These are phyloP conservation scores for Acheta domesticus DNA, from an alignment of 2,888 invertebrate genomes.

Conservation along the genomic window DNA sequence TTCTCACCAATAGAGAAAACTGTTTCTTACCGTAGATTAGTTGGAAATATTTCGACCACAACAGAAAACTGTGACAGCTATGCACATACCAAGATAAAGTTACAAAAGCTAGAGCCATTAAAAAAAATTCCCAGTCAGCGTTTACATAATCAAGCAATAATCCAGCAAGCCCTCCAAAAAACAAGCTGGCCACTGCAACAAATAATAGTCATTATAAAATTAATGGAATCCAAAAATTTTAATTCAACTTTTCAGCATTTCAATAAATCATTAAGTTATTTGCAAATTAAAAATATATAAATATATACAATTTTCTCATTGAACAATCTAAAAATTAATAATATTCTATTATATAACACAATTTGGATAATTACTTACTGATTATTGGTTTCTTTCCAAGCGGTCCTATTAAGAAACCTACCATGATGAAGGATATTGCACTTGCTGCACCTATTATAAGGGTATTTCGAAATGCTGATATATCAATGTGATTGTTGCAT, in stretches of 20 bases:
- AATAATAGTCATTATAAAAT: too few species aligned
- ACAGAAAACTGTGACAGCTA: constrained; percentile 44
- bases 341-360: too few species aligned
- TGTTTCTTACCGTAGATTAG: constrained; percentile 44
- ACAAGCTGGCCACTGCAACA: not conserved
- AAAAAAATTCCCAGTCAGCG: constrained; percentile 4
- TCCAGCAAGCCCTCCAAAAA: not conserved
- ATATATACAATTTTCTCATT: too few species aligned
- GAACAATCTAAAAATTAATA: too few species aligned
- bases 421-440: not conserved
- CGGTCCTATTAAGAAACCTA: not conserved
- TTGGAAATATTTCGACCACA: constrained; percentile 48
- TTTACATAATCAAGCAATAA: not conserved
- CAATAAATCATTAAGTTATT: too few species aligned
- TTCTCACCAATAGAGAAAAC: too few species aligned
- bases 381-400: constrained; percentile 3
- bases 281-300: too few species aligned
- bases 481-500: not conserved
- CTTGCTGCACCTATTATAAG: constrained; percentile 3
- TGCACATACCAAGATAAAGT: constrained; percentile 47
- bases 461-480: constrained; percentile 18
- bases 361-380: constrained; percentile 5
- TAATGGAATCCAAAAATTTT: too few species aligned
- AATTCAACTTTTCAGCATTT: too few species aligned
- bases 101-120: constrained; percentile 38